Conservation (phyloP, 1,140 invertebrate genomes). For the Trichoplusia ni region DNA sequence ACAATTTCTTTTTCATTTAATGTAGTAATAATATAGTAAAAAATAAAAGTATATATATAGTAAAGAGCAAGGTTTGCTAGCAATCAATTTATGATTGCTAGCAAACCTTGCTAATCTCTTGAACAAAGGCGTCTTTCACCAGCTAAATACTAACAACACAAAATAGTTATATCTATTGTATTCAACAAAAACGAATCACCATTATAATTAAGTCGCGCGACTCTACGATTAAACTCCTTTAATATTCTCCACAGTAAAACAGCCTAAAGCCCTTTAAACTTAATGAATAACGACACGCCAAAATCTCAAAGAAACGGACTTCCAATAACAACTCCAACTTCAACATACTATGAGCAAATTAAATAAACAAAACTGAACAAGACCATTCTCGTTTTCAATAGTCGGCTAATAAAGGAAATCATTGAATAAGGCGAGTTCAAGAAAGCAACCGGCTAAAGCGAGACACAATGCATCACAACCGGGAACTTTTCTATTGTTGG, state of each 20-base stretch:
- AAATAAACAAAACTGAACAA: conserved; percentile 37
- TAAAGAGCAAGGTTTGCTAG: too few species aligned
- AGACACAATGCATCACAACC: conserved; percentile 69
- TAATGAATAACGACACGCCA: background rate
- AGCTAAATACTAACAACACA: too few species aligned
- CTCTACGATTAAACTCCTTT: too few species aligned
- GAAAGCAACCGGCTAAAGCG: conserved; percentile 69
- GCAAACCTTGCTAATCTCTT: too few species aligned
- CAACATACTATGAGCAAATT: conserved; percentile 34
- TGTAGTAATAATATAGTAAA: too few species aligned
- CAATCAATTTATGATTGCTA: too few species aligned
- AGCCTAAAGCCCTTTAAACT: background rate
- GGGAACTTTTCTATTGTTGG: conserved; percentile 72
- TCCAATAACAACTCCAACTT: conserved; percentile 20
- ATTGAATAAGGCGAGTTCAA: conserved; percentile 66
- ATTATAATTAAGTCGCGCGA: too few species aligned
- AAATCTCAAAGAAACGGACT: background rate
- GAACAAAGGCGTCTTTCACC: too few species aligned
- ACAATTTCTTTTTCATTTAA: too few species aligned
- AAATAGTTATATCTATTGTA: too few species aligned
- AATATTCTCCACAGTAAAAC: background rate
- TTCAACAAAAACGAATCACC: too few species aligned
- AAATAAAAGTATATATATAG: too few species aligned
- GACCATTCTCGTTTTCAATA: conserved; percentile 51
- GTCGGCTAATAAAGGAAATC: conserved; percentile 71